Evolutionary conservation across 2,113 vertebrate genomes (phyloP).

Genomic region (Vimba vimba): DNA sequence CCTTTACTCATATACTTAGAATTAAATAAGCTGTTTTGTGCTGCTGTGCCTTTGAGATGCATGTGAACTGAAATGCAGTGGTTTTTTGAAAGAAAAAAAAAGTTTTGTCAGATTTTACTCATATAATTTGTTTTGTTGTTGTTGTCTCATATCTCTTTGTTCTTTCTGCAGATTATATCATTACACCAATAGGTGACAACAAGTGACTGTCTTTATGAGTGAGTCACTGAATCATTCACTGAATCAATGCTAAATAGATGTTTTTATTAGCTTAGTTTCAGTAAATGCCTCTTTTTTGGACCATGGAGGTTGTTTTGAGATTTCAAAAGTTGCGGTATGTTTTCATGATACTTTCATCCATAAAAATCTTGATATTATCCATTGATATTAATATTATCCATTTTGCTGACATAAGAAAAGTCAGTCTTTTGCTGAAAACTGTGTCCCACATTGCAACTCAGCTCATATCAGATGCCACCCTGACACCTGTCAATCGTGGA

Average conservation of each 20-base stretch:
- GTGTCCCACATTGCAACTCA: not conserved
- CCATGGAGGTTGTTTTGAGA: not conserved
- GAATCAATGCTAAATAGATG: not conserved
- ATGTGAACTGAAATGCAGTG: not conserved
- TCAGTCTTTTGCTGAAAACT: conserved; percentile 68
- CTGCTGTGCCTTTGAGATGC: conserved; percentile 4
- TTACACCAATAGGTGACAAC: not conserved
- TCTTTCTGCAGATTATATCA: not conserved
- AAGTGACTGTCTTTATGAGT: not conserved
- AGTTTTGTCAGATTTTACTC: not conserved
- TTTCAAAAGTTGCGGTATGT: not conserved
- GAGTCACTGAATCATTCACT: not conserved
- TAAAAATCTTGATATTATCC: not conserved
- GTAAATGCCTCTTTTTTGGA: not conserved
- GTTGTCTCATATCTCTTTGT: not conserved
- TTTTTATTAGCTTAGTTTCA: not conserved
- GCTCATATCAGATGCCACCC: conserved; percentile 77
- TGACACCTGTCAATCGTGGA: conserved; percentile 84
- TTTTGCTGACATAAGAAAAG: not conserved
- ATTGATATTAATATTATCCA: not conserved
- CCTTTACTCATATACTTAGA: not conserved
- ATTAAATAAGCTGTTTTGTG: not conserved
- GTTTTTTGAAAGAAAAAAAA: no score
- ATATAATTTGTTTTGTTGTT: not conserved
- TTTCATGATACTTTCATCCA: not conserved